Conservation (phyloP, 2,888 invertebrate species). For the Clitarchus hookeri region DNA sequence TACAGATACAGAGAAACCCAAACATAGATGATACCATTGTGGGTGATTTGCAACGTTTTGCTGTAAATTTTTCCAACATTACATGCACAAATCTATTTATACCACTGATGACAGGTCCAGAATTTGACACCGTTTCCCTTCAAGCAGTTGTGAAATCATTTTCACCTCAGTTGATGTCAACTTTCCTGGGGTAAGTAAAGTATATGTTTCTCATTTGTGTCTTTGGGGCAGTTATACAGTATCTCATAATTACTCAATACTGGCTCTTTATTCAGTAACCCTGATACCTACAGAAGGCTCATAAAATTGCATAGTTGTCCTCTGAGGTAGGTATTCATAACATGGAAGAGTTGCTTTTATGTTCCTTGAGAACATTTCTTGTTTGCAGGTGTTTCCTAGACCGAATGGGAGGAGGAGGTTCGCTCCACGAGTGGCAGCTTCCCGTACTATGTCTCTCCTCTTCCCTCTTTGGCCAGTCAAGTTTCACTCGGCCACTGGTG, state of each 20-base stretch:
- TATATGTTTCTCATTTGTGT: too few relatives aligned
- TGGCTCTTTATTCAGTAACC: too few relatives aligned
- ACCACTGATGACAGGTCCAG: background rate
- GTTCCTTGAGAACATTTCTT: background rate
- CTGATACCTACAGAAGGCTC: too few relatives aligned
- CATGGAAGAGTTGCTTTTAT: too few relatives aligned
- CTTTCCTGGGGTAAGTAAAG: background rate
- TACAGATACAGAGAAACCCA: background rate
- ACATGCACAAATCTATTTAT: background rate
- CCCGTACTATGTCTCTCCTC: background rate
- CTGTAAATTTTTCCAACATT: background rate
- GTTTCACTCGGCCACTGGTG: background rate
- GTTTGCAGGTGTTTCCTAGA: background rate
- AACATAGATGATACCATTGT: background rate
- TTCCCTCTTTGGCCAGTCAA: background rate
- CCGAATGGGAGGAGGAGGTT: background rate
- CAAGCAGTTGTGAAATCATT: slow-evolving; percentile 1
- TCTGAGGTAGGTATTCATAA: too few relatives aligned
- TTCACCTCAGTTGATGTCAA: background rate
- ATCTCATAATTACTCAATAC: too few relatives aligned
- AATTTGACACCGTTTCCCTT: background rate
- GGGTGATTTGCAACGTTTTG: slow-evolving; percentile 14
- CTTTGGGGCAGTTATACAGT: too few relatives aligned
- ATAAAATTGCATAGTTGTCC: too few relatives aligned
- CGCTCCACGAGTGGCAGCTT: background rate